Evolutionary conservation across 2,888 invertebrate genomes (phyloP), one percentile per base, ranked within the genome.

Genomic region (Acheta domesticus): DNA sequence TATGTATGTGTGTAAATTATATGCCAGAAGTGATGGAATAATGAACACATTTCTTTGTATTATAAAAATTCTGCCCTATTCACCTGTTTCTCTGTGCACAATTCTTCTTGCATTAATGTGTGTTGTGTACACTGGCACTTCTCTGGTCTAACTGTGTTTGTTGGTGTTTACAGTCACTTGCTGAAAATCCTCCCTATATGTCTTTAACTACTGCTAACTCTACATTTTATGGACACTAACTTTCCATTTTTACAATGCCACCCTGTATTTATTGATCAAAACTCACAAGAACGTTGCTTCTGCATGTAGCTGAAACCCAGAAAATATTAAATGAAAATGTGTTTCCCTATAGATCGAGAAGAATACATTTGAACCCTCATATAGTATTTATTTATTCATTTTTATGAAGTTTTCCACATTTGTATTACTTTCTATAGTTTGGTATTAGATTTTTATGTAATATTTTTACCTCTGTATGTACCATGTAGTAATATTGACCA

Each of bases 131-230:
- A 19, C 62, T 62, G 62, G 62, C 62, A 62, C 62, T n/a, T 62
- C 62, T 62, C 62, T 62, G 62, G 62, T 62, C 62, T 62, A 23
- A 50, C 36, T 36, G 36, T 78, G 49, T 23, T 16, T 76, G 75
- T 74, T 77, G 73, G 23, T 73, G 75, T 80, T 75, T 78, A 74
- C 80, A 78, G 78, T 76, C 49, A 75, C 78, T 80, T 78, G 78
- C 80, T 80, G 78, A 78, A 49, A 36, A 76, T 78, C 50, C 81
- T 81, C 78, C 79, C 76, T 78, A 20, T 74, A 49, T 76, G 77
- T 76, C 76, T 76, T 49, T 76, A 21, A 21, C 23, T 75, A 75
- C 21, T 36, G 16, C 20, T 74, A 20, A 21, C 20, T n/a, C 23
- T 23, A 75, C 75, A n/a, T 75, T 75, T 23, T 75, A 75, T 75